A percentile compares a stretch with the other conserved stretches of the same genome.
Evolutionary conservation across 2,113 vertebrate genomes (phyloP).

Genomic region (Zootoca vivipara): DNA sequence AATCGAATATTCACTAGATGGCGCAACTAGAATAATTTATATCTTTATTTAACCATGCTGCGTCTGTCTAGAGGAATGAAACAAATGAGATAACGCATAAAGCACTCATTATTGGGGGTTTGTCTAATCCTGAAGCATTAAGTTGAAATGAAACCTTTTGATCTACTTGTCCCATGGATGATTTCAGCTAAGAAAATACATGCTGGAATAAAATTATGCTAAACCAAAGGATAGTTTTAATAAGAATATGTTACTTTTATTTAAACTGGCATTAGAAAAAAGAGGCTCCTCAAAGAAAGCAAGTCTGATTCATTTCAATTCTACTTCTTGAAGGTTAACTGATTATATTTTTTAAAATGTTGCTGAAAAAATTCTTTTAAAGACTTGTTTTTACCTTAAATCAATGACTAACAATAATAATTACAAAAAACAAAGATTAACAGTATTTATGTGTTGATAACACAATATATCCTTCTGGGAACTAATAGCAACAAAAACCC

Average conservation of each 20-base stretch:
- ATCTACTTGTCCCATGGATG: constrained; percentile 22
- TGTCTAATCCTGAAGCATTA: constrained; percentile 33
- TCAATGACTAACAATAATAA: neutral
- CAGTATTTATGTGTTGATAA: neutral
- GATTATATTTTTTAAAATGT: neutral
- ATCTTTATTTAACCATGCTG: constrained; percentile 29
- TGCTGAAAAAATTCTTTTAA: neutral
- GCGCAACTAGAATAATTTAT: constrained; percentile 72
- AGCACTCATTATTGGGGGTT: neutral
- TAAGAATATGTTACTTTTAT: constrained; percentile 31
- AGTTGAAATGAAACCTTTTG: constrained; percentile 32
- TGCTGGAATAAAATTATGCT: constrained; percentile 39
- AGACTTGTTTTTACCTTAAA: neutral
- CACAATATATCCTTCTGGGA: neutral
- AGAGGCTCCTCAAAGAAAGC: neutral
- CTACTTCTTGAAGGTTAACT: neutral
- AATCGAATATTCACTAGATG: constrained; percentile 67
- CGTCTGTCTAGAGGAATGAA: constrained; percentile 57
- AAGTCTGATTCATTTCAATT: constrained; percentile 2
- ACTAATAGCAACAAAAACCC: too few species aligned
- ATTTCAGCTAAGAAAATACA: constrained; percentile 27
- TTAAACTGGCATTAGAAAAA: constrained; percentile 22
- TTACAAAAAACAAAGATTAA: neutral
- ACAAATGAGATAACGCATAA: constrained; percentile 37
- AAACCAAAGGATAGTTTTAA: constrained; percentile 38